These are phyloP conservation scores for Entomobrya proxima DNA, from an alignment of 2,888 invertebrate genomes.

Conservation along the genomic window DNA sequence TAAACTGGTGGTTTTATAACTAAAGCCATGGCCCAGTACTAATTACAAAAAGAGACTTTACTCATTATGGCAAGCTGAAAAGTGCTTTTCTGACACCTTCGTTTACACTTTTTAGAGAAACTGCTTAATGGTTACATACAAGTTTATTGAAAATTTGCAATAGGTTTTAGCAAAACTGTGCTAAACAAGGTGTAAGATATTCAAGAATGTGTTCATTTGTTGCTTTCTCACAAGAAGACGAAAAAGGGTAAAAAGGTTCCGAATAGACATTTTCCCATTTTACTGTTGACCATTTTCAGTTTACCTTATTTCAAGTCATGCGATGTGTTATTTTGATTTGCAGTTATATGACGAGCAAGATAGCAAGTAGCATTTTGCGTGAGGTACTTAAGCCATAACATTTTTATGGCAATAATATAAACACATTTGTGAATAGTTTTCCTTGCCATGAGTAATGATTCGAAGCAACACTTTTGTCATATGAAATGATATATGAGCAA, in stretches of 20 bases:
- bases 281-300: background rate
- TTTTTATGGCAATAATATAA: no score
- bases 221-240: no score
- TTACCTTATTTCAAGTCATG: background rate
- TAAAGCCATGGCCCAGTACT: no score
- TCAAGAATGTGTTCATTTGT: background rate
- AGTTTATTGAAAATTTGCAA: no score
- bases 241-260: no score
- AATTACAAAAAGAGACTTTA: constrained; percentile 8
- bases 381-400: background rate
- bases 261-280: no score
- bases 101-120: background rate
- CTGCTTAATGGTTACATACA: constrained; percentile 2
- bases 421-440: no score
- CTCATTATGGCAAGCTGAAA: background rate
- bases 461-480: no score
- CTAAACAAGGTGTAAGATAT: background rate
- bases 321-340: background rate
- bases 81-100: background rate
- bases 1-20: no score
- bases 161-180: background rate
- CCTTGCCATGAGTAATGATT: no score
- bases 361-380: background rate
- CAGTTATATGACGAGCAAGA: background rate
- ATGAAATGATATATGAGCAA: no score